Evolutionary conservation across 2,797 vertebrate genomes (phyloP), one percentile per base, ranked within the genome.

Genomic region (Salarias fasciatus): DNA sequence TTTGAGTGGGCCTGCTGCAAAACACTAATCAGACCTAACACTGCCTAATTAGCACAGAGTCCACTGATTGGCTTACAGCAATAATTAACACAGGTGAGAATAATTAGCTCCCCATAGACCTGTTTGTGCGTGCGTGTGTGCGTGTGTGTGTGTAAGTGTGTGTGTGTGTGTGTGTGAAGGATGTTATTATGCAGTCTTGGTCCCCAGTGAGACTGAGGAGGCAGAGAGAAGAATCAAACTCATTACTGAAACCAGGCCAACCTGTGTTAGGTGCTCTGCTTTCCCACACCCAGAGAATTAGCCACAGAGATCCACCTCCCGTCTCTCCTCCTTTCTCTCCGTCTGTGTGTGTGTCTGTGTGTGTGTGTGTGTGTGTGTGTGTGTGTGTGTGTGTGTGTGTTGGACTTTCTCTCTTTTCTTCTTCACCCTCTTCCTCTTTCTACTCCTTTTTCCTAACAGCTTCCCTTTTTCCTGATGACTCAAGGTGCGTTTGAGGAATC

Each of bases 51-150:
- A 98, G 96, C 84, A 93, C 93, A 92, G 92, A 93, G 95, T 94
- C 95, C 92, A 91, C 95, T 97, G 95, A 97, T 97, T 98, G 96
- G 96, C 95, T 97, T 95, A 95, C 95, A 95, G 93, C 94, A 94
- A 94, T 97, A 96, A 98, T 97, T 97, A 98, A 96, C 96, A 96
- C 95, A 96, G 96, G 96, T 97, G 94, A 97, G 95, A 95, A 95
- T 98, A 97, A 98, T 97, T 95, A 96, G 95, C 93, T 96, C 95
- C 95, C 95, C 92, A 94, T 94, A 96, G 96, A 95, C 94, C 89
- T 93, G 89, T 94, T 94, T 95, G 94, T 79, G 85, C 13, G 4
- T 70, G 51, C 1, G n/a, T 57, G 58, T 65, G 65, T 44, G 55
- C 64, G 38, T 51, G 47, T 29, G 45, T 53, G 51, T 46, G 45